phyloP scores from a whole-genome alignment of 2,113 vertebrate species.

The Leucoraja erinaceus region DNA sequence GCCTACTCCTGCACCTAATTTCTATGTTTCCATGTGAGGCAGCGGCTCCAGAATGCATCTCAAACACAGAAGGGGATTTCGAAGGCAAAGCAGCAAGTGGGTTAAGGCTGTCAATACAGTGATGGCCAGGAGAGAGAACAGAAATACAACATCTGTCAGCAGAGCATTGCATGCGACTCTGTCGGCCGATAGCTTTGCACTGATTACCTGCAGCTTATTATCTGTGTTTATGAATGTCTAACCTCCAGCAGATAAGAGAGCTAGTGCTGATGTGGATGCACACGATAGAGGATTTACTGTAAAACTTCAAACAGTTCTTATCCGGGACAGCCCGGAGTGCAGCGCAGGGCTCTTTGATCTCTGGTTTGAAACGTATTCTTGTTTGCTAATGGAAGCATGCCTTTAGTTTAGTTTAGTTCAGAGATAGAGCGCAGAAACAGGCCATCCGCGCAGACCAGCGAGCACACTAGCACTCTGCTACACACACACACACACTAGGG shows the following conservation, averaged over 20 bases:
- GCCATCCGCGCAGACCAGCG: no score
- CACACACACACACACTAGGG: no score
- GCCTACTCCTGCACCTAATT: no score
- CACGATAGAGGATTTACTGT: not conserved
- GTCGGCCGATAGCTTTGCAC: not conserved
- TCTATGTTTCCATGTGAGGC: no score
- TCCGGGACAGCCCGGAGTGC: not conserved
- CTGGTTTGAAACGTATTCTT: not conserved
- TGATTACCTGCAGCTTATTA: not conserved
- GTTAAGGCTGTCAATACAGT: not conserved
- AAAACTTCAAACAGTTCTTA: constrained; percentile 19
- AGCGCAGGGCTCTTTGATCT: not conserved
- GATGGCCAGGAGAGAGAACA: not conserved
- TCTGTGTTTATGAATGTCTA: constrained; percentile 1
- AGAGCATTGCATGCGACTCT: not conserved
- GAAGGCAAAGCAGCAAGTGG: no score
- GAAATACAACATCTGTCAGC: not conserved
- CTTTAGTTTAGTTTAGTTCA: no score
- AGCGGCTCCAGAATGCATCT: no score
- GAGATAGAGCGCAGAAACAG: no score
- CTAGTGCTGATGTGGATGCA: not conserved
- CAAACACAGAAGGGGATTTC: no score
- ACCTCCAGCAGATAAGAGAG: not conserved
- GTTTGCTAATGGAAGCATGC: not conserved
- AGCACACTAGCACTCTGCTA: no score